Percentiles rank a stretch among this genome's conserved stretches.
Conservation (phyloP, 2,797 vertebrate species). For the Chrysocyon brachyurus region DNA sequence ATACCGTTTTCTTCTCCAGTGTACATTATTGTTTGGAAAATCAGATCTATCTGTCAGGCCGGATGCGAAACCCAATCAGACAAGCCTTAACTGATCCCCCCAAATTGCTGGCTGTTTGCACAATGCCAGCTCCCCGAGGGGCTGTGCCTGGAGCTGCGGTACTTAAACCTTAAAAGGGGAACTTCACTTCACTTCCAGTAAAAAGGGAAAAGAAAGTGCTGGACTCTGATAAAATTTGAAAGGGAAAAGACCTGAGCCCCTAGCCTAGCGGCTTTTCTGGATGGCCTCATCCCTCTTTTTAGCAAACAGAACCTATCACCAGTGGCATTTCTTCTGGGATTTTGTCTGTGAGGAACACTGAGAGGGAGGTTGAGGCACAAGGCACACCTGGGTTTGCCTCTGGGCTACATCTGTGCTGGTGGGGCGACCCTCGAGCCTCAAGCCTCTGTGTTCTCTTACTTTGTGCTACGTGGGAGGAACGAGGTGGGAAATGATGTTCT, state of each 20-base stretch:
- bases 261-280: neutral
- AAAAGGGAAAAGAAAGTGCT: neutral
- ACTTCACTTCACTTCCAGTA: neutral
- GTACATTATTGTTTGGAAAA: neutral
- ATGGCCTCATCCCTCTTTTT: rapidly evolving
- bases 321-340: neutral
- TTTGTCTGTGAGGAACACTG: neutral
- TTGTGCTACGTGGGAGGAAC: neutral
- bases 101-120: too few species aligned
- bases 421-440: neutral
- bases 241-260: too few species aligned
- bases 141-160: neutral
- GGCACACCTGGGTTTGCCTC: neutral
- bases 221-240: neutral
- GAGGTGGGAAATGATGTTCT: neutral
- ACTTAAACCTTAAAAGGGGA: neutral
- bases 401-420: too few species aligned
- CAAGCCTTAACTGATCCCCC: neutral
- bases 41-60: neutral
- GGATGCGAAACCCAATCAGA: neutral
- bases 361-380: neutral
- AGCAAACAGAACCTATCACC: rapidly evolving
- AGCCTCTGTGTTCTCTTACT: neutral
- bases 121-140: rapidly evolving
- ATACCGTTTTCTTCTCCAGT: neutral